Conservation (phyloP, 2,888 invertebrate species). For the Cryptus armator region DNA sequence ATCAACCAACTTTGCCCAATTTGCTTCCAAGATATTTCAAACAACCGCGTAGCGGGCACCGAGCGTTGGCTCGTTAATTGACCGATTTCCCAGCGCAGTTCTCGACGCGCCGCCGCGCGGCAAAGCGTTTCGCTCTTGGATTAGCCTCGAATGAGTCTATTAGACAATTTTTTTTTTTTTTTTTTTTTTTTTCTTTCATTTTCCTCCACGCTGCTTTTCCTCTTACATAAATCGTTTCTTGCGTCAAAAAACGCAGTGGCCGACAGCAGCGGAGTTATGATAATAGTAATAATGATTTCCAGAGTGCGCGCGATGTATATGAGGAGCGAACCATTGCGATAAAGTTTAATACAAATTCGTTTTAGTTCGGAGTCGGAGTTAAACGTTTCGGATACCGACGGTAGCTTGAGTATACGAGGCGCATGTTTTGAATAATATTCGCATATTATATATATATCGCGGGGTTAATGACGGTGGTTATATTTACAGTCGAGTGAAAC, state of each 20-base stretch:
- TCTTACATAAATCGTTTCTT: slow-evolving; percentile 34
- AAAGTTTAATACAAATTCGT: slow-evolving; percentile 47
- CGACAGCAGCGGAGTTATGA: background rate
- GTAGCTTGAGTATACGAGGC: slow-evolving; percentile 22
- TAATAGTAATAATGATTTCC: slow-evolving; percentile 12
- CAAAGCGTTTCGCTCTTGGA: slow-evolving; percentile 39
- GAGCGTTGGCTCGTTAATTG: slow-evolving; percentile 43
- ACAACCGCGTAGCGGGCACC: slow-evolving; percentile 3
- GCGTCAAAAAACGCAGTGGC: slow-evolving; percentile 18
- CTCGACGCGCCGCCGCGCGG: slow-evolving; percentile 1
- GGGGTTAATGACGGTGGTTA: slow-evolving; percentile 52
- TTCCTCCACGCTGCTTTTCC: slow-evolving; percentile 4
- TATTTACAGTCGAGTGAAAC: slow-evolving; percentile 61
- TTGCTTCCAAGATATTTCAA: slow-evolving; percentile 41
- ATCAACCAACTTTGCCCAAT: slow-evolving; percentile 51
- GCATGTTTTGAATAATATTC: slow-evolving; percentile 52
- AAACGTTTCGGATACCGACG: slow-evolving; percentile 40
- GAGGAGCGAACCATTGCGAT: slow-evolving; percentile 32
- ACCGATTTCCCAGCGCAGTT: slow-evolving; percentile 51
- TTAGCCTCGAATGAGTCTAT: slow-evolving; percentile 44
- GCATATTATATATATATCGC: slow-evolving; percentile 43
- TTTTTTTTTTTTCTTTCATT: slow-evolving; percentile 10
- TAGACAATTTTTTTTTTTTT: slow-evolving; percentile 25
- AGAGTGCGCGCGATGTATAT: background rate
- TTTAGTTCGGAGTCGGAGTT: slow-evolving; percentile 47